phyloP scores from a whole-genome alignment of 2,888 invertebrate species.

The Diadegma fenestrale region DNA sequence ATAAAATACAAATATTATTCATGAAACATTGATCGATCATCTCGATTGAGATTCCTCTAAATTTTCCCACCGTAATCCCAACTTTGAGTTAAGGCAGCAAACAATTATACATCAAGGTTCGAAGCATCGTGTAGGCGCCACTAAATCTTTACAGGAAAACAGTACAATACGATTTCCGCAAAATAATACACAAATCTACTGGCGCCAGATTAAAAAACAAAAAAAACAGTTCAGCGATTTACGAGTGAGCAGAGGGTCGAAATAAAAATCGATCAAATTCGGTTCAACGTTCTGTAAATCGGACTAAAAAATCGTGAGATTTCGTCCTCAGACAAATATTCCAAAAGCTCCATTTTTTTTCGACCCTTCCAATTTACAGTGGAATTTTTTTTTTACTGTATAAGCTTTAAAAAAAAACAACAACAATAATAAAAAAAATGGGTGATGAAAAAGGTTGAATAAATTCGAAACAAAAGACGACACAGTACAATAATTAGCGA shows the following conservation, averaged over 20 bases:
- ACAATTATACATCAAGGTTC: slow-evolving; percentile 49
- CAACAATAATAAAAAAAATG: neutral
- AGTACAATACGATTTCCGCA: neutral
- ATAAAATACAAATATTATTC: slow-evolving; percentile 39
- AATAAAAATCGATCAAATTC: slow-evolving; percentile 5
- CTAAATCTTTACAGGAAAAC: slow-evolving; percentile 14
- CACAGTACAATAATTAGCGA: slow-evolving; percentile 67
- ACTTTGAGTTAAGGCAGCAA: neutral
- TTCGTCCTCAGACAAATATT: neutral
- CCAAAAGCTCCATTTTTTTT: neutral
- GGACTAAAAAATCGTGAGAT: neutral
- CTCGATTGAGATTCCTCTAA: neutral
- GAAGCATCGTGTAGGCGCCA: slow-evolving; percentile 16
- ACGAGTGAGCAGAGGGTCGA: slow-evolving; percentile 5
- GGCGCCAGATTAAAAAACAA: neutral
- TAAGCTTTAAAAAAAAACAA: neutral
- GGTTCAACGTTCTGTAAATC: neutral
- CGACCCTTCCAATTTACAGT: slow-evolving; percentile 58
- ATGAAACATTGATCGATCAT: neutral
- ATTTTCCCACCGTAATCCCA: slow-evolving; percentile 32
- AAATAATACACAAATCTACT: slow-evolving; percentile 21
- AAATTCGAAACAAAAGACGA: neutral
- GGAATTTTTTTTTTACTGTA: neutral
- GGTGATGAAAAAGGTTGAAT: neutral
- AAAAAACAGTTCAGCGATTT: neutral